Evolutionary conservation across 2,797 vertebrate species (phyloP), one percentile per base, ranked within the genome.

Genomic region (Lycodopsis pacificus): DNA sequence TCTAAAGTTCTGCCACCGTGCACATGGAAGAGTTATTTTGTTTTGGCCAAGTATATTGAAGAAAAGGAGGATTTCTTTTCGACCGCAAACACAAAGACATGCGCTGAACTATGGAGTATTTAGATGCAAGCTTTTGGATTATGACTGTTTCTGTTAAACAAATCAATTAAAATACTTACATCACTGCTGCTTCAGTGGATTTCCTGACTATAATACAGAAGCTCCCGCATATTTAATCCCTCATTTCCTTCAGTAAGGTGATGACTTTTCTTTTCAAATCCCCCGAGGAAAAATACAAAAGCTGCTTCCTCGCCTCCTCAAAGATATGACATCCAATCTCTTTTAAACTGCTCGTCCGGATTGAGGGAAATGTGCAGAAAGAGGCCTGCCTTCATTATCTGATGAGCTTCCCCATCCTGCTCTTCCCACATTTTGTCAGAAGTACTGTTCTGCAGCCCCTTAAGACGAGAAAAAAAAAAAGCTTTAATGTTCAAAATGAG

Each of bases 401-500:
- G 74, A 77, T 71, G 58, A 87, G 71, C 59, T 54, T 80, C 71
- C 15, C 30, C 48, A 38, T 73, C 19, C 49, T 65, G 42, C 59
- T 65, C 36, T 38, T 48, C 71, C 66, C 46, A 57, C 58, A 65
- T 73, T 82, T 49, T 59, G 59, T 75, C 22, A 40, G 54, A 63
- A 32, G 27, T 44, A 36, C 40, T 44, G 59, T 54, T 36, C 44
- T 32, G 76, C 57, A 65, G 65, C 44, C 56, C 62, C 40, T 62
- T 49, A 71, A 76, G 62, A 46, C 1, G 5, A 44, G 51, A 56
- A 46, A 14, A n/a, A 70, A 76, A 20, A 65, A 78, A 79, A 57
- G 53, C 48, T 73, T 81, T 77, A 77, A 83, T 78, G 75, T 87
- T 85, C 73, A 80, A 89, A 92, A 92, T 79, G 73, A 90, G 92